Base-by-base conservation (phyloP, 2,888 invertebrate species). In the Heteromurus nitidus region DNA sequence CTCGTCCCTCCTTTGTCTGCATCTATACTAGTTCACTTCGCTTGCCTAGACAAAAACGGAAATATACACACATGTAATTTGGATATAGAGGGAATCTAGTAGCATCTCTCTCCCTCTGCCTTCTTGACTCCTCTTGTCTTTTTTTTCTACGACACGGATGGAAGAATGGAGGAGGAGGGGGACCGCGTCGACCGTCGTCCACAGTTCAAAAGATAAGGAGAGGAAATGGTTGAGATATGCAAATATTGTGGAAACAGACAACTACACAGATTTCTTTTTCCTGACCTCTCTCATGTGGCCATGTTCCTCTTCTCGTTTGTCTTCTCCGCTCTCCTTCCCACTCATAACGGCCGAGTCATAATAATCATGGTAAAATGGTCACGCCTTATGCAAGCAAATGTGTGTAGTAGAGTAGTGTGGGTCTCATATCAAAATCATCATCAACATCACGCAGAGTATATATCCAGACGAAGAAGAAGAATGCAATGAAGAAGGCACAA, bases 151-250 rank as follows among this genome's bases (percentile, higher is more conserved):
- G 68, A 58, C 58, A 77, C 58, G 69, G 60, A 74, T 65, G 60
- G 55, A 58, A 22, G 73, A 42, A 44, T 9, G 36, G 20, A 44
- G n/a, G 60, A 44, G 47, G 72, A 73, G 20, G 65, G 44, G 30
- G 11, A 18, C n/a, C 55, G 31, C 60, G 75, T 36, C 68, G n/a
- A n/a, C n/a, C n/a, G n/a, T n/a, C 69, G 18, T 36, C 20, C 69
- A 55, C 44, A 62, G 42, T 80, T 80, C 18, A 28, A 36, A n/a
- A 85, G 84, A 86, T 84, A 86, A 85, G 77, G 83, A 82, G n/a
- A 7, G 81, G 77, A 84, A 86, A 85, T 84, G 86, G 85, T 84
- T 85, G 84, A 85, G 86, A 85, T 86, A 85, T 85, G 85, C 86
- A 86, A 85, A 86, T 70, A 69, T 65, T 53, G 47, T 44, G 36